Conservation (phyloP, 2,797 vertebrate genomes). For the Poecilia gillii region DNA sequence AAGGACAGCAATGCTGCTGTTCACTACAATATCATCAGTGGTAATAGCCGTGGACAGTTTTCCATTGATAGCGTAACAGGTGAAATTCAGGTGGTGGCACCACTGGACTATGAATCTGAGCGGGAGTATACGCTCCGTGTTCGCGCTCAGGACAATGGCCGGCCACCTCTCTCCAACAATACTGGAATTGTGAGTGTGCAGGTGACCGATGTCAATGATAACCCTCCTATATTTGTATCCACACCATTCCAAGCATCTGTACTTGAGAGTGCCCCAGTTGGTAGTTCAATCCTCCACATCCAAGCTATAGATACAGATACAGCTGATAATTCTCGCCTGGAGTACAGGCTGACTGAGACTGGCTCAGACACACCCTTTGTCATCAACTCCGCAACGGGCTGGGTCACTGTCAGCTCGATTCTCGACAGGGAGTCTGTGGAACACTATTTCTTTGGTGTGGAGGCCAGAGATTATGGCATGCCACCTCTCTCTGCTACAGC, state of each 20-base stretch:
- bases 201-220: constrained; percentile 96
- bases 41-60: constrained; percentile 96
- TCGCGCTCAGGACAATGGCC: constrained; percentile 93
- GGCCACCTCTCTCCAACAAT: constrained; percentile 96
- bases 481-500: constrained; percentile 92
- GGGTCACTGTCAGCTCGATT: constrained; percentile 92
- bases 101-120: constrained; percentile 93
- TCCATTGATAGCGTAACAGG: constrained; percentile 95
- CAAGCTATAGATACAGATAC: constrained; percentile 98
- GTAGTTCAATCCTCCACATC: constrained; percentile 96
- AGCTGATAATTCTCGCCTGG: constrained; percentile 91
- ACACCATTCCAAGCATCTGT: constrained; percentile 97
- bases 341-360: constrained; percentile 91
- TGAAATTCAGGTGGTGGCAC: constrained; percentile 94
- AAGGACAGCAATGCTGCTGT: constrained; percentile 94
- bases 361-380: constrained; percentile 90
- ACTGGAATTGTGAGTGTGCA: constrained; percentile 95
- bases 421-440: constrained; percentile 94
- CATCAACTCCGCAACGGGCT: constrained; percentile 95
- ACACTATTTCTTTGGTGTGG: constrained; percentile 95
- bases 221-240: constrained; percentile 96
- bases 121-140: constrained; percentile 93
- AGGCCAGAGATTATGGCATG: constrained; percentile 92
- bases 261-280: constrained; percentile 92
- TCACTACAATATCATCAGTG: constrained; percentile 98